phyloP scores from a whole-genome alignment of 1,140 invertebrate genomes.

The Acromyrmex echinatior region DNA sequence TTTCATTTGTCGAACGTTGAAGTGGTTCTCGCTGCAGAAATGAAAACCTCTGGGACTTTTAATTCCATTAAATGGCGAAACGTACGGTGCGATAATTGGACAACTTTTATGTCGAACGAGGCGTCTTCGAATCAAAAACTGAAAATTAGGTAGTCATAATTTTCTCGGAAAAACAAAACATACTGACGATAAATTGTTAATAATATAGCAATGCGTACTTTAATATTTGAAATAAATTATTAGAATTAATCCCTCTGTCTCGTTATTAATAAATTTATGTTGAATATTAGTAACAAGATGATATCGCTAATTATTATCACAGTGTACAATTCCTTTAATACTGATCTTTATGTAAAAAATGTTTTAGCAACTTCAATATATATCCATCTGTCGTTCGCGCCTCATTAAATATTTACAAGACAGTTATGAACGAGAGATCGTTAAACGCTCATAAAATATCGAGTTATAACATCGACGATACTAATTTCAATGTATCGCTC shows the following conservation, averaged over 20 bases:
- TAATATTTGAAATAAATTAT: slow-evolving; percentile 7
- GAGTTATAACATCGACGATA: slow-evolving; percentile 15
- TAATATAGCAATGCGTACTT: not conserved
- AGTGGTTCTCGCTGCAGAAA: slow-evolving; percentile 52
- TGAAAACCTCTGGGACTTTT: slow-evolving; percentile 21
- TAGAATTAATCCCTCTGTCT: not conserved
- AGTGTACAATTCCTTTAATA: not conserved
- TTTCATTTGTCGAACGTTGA: slow-evolving; percentile 65
- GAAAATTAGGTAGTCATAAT: not conserved
- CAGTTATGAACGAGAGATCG: slow-evolving; percentile 48
- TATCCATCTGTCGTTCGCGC: slow-evolving; percentile 33
- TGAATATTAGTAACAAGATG: not conserved
- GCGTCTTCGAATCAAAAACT: not conserved
- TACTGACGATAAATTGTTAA: not conserved
- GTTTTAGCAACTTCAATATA: not conserved
- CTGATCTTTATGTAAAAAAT: not conserved
- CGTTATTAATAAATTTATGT: not conserved
- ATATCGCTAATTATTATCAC: not conserved
- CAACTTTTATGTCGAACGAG: not conserved
- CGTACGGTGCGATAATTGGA: slow-evolving; percentile 25
- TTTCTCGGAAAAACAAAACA: not conserved
- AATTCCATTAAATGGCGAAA: slow-evolving; percentile 42
- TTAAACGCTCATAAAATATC: slow-evolving; percentile 56
- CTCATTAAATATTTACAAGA: slow-evolving; percentile 67
- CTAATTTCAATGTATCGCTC: slow-evolving; percentile 36